A percentile compares a stretch with the other conserved stretches of the same genome.
These are phyloP conservation scores for Dromococcyx pavoninus DNA, from an alignment of 2,797 vertebrate genomes.

Conservation along the genomic window DNA sequence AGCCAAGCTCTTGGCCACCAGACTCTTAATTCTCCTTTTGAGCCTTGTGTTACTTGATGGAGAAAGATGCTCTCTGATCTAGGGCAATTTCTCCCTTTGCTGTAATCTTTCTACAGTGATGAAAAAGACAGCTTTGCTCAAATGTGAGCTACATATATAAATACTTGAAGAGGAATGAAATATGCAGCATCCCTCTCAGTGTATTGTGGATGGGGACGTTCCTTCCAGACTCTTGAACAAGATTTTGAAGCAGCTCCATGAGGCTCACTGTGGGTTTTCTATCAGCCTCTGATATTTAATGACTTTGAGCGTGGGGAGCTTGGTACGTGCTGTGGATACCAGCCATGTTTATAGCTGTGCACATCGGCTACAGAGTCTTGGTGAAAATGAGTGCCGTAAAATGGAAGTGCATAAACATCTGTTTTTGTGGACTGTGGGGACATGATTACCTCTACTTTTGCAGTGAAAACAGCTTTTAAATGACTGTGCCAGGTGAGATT, in stretches of 20 bases:
- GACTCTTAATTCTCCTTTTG: background rate
- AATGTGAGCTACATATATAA: background rate
- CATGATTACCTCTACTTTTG: background rate
- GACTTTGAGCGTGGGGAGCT: background rate
- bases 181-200: background rate
- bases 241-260: background rate
- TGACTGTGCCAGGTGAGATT: background rate
- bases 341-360: background rate
- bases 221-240: background rate
- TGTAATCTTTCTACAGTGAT: background rate
- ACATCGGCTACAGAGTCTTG: background rate
- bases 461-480: background rate
- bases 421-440: background rate
- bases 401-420: background rate
- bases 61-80: background rate
- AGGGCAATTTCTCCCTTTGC: background rate
- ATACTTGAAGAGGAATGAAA: constrained; percentile 21
- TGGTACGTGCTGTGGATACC: background rate
- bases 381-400: background rate
- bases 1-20: background rate
- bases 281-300: background rate
- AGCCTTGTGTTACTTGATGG: background rate
- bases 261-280: background rate
- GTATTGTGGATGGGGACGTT: fast-evolving
- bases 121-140: constrained; percentile 2